Conservation (phyloP, 2,888 invertebrate genomes). For the Patella depressa region DNA sequence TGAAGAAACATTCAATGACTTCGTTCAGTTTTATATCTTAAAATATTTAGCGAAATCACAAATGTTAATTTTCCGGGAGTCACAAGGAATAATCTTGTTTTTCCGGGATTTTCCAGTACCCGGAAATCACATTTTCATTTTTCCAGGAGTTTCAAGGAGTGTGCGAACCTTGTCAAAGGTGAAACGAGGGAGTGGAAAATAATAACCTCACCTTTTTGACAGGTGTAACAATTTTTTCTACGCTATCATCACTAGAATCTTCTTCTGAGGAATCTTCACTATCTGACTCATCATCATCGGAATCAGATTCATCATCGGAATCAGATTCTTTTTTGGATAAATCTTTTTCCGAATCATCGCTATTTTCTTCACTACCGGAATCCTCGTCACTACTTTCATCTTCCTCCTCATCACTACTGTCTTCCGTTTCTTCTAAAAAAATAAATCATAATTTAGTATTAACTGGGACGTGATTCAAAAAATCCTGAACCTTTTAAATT, state of each 20-base stretch:
- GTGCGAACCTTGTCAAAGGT: too few relatives aligned
- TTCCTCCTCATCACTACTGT: conserved; percentile 47
- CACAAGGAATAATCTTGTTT: too few relatives aligned
- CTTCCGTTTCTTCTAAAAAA: conserved; percentile 32
- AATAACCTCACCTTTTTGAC: not conserved
- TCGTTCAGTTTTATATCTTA: too few relatives aligned
- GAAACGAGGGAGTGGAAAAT: not conserved
- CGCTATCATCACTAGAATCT: conserved; percentile 26
- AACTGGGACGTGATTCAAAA: too few relatives aligned
- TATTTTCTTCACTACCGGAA: conserved; percentile 33
- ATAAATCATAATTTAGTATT: not conserved
- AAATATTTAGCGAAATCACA: too few relatives aligned
- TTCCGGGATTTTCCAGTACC: too few relatives aligned
- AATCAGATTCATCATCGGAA: conserved; percentile 39
- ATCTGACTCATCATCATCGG: conserved; percentile 34
- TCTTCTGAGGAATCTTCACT: conserved; percentile 20
- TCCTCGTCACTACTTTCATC: conserved; percentile 29
- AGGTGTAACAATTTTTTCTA: not conserved
- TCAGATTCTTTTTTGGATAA: conserved; percentile 26
- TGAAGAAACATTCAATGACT: too few relatives aligned
- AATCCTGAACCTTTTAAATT: too few relatives aligned
- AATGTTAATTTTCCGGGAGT: too few relatives aligned
- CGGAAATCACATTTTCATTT: too few relatives aligned
- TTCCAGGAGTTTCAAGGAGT: too few relatives aligned
- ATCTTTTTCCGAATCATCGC: conserved; percentile 30